A percentile compares a stretch with the other conserved stretches of the same genome.
Conservation (phyloP, 2,113 vertebrate genomes). For the Nesoenas mayeri region DNA sequence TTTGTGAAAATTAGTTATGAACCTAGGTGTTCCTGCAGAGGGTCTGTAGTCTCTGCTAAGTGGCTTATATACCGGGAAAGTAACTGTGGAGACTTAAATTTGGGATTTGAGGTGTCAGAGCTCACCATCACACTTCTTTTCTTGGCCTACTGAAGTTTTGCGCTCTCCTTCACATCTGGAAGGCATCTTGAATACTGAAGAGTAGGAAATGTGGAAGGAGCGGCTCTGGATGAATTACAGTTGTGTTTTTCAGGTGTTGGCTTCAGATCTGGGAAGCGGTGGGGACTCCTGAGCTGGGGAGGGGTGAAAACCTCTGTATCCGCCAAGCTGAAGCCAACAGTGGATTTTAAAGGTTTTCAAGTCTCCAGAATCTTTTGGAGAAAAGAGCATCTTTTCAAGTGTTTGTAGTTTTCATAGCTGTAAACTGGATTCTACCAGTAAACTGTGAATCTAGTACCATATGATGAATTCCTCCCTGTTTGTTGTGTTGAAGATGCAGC, state of each 20-base stretch:
- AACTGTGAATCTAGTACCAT: not conserved
- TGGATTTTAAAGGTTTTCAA: not conserved
- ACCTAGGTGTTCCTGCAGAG: not conserved
- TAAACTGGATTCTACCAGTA: not conserved
- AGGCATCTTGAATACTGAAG: not conserved
- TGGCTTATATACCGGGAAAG: not conserved
- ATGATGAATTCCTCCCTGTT: not conserved
- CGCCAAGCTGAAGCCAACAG: not conserved
- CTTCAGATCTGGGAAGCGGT: not conserved
- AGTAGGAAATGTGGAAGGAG: not conserved
- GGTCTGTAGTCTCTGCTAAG: not conserved
- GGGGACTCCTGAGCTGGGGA: not conserved
- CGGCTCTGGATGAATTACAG: conserved; percentile 18
- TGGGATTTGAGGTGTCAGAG: not conserved
- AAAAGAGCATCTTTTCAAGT: not conserved
- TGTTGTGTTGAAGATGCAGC: not conserved
- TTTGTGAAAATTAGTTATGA: not conserved
- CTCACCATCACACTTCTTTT: not conserved
- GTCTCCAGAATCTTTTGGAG: not conserved
- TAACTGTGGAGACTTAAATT: not conserved
- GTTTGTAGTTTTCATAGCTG: not conserved
- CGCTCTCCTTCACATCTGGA: conserved; percentile 11
- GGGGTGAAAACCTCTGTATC: not conserved
- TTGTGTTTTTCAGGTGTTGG: conserved; percentile 28
- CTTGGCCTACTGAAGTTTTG: not conserved